A percentile compares a stretch with the other conserved stretches of the same genome.
These are phyloP conservation scores for Macrochelys suwanniensis DNA, from an alignment of 2,797 vertebrate genomes.

Conservation along the genomic window DNA sequence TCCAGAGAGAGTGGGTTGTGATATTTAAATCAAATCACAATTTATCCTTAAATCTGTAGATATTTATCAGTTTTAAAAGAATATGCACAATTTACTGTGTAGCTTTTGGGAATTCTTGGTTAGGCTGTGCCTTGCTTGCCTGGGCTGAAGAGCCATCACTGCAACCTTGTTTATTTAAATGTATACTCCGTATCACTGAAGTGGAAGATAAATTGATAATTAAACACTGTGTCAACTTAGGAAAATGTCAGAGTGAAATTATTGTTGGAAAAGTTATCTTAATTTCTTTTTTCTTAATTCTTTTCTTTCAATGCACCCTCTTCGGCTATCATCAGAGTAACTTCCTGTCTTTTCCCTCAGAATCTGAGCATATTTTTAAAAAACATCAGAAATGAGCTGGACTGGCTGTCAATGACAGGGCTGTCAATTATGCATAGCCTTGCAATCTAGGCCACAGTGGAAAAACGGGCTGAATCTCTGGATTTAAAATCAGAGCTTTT, in stretches of 20 bases:
- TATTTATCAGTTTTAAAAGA: neutral
- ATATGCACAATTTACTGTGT: neutral
- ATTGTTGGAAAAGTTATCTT: slow-evolving; percentile 39
- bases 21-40: neutral
- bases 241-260: slow-evolving; percentile 22
- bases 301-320: neutral
- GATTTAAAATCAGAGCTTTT: neutral
- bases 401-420: neutral
- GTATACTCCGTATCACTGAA: neutral
- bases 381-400: neutral
- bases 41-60: neutral
- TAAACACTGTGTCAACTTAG: neutral
- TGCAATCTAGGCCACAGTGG: neutral
- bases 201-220: neutral
- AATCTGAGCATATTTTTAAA: neutral
- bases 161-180: neutral
- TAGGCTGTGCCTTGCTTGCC: neutral
- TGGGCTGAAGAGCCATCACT: neutral
- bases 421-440: slow-evolving; percentile 11
- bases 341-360: neutral
- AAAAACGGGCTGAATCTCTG: neutral
- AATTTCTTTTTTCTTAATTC: neutral
- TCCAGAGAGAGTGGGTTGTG: neutral
- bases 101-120: neutral
- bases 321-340: neutral